Evolutionary conservation across 2,113 vertebrate genomes (phyloP).

Genomic region (Silurus asotus): DNA sequence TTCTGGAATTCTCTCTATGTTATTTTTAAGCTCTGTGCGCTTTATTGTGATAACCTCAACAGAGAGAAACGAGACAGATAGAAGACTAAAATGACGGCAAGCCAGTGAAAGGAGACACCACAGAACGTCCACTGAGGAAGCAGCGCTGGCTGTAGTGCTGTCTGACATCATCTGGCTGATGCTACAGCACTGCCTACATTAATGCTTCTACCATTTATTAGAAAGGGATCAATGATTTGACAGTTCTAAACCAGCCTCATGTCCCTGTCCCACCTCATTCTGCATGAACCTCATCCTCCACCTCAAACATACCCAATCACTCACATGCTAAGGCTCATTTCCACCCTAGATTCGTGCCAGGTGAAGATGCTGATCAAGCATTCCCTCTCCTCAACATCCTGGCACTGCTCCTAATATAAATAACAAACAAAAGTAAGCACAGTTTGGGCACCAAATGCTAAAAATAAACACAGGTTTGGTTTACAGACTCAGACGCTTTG

Average conservation of each 20-base stretch:
- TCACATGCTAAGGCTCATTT: background rate
- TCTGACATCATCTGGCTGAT: constrained; percentile 49
- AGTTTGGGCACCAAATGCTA: background rate
- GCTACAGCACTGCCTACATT: constrained; percentile 27
- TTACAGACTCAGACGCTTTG: background rate
- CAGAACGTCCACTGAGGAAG: constrained; percentile 22
- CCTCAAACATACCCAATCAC: constrained; percentile 30
- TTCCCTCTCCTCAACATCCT: background rate
- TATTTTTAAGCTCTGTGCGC: background rate
- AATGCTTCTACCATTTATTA: constrained; percentile 12
- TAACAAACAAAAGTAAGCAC: constrained; percentile 10
- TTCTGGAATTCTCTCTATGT: constrained; percentile 39
- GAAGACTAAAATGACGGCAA: background rate
- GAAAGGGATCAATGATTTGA: constrained; percentile 12
- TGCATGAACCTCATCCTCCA: constrained; percentile 1
- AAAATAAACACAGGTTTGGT: constrained; percentile 9
- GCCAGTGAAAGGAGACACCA: constrained; percentile 3
- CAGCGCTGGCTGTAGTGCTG: constrained; percentile 2
- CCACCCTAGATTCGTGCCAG: background rate
- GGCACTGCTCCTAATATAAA: constrained; percentile 16
- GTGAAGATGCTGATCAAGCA: background rate
- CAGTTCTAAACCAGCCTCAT: constrained; percentile 1
- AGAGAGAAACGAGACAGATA: constrained; percentile 17
- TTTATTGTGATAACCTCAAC: constrained; percentile 21
- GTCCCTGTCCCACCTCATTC: background rate